Base-by-base conservation (phyloP, 2,888 invertebrate genomes). In the Ennomos quercinarius region DNA sequence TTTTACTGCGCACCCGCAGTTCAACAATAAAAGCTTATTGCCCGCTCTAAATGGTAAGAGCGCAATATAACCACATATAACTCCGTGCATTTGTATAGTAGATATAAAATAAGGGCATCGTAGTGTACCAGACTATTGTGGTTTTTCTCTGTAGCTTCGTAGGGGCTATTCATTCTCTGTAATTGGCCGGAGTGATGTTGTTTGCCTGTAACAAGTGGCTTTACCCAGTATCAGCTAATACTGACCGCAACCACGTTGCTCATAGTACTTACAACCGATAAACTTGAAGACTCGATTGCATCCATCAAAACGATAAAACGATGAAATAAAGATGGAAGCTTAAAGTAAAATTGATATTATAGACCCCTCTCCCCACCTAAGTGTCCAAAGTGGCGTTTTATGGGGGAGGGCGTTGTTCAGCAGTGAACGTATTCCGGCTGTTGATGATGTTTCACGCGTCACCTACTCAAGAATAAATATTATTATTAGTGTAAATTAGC, bases 21-120 rank as follows among this genome's bases (percentile, higher is more conserved):
- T 58, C 40, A 59, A 53, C 67, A 68, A 68, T 79, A 78, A 74
- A 80, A 70, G 61, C 71, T 70, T 68, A 74, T 72, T 72, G 63
- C 48, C 66, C 52, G 64, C 66, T 69, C 54, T 68, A 63, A 72
- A 71, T 62, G 61, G 57, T 54, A 41, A 65, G 58, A 59, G 62
- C 57, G n/a, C n/a, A n/a, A n/a, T n/a, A n/a, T 63, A 64, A 65
- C n/a, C n/a, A n/a, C n/a, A n/a, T 69, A 70, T 65, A 71, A 66
- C 63, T 61, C 41, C 62, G 65, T 56, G 41, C 62, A 57, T 70
- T 68, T 63, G 51, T 63, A 58, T 17, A 17, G 62, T 62, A 56
- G 42, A 48, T 47, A 62, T 54, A 53, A 62, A 62, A 57, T 55
- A 44, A 61, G 40, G 39, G 36, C 53, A 13, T 46, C 46, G 45